These are phyloP conservation scores for Streptopelia turtur DNA, from an alignment of 2,797 vertebrate species.

Conservation along the genomic window DNA sequence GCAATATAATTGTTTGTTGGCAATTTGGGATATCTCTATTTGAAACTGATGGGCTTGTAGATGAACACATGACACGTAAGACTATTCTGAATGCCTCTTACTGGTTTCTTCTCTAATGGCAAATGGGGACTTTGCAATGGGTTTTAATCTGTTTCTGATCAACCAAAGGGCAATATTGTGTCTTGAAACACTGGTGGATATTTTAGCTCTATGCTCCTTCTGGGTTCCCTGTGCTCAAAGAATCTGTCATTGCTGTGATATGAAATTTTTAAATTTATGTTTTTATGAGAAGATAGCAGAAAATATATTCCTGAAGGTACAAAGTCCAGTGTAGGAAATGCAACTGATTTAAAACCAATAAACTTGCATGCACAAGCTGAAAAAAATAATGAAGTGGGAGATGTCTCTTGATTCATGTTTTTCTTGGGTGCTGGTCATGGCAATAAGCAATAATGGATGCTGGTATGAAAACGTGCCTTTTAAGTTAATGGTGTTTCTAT, in stretches of 20 bases:
- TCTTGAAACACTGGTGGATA: not conserved
- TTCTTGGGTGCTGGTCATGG: not conserved
- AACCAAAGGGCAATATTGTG: not conserved
- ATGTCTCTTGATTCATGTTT: not conserved
- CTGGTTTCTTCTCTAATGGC: not conserved
- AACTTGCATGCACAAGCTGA: not conserved
- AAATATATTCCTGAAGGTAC: not conserved
- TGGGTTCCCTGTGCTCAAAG: not conserved
- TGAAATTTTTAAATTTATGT: not conserved
- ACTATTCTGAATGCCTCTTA: not conserved
- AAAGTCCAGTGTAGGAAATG: not conserved
- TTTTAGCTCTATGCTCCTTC: not conserved
- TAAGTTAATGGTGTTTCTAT: conserved; percentile 24
- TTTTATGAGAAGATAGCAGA: not conserved
- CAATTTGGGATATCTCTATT: not conserved
- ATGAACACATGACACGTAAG: not conserved
- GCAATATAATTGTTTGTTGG: not conserved
- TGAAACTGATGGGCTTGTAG: not conserved
- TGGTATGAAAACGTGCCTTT: conserved; percentile 13
- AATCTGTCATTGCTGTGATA: not conserved
- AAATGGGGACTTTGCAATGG: not conserved
- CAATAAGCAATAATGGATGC: not conserved
- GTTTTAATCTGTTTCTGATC: not conserved
- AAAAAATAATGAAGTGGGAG: not conserved
- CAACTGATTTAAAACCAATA: not conserved